Conservation (phyloP, 2,797 vertebrate species). For the Limosa lapponica region DNA sequence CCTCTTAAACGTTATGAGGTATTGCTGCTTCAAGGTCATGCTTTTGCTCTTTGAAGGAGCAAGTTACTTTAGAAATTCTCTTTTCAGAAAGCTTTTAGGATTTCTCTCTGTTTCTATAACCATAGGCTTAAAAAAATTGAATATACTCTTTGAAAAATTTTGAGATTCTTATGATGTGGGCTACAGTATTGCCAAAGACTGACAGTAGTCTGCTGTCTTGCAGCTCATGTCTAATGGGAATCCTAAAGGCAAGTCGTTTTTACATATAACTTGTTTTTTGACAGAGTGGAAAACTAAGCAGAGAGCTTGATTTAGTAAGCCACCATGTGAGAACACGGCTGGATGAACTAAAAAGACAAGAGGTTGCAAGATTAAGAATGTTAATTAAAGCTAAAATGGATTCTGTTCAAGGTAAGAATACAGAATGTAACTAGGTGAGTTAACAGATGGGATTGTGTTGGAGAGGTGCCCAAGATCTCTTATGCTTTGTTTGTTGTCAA, state of each 20-base stretch:
- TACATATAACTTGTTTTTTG: neutral
- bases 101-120: neutral
- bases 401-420: conserved; percentile 86
- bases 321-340: conserved; percentile 93
- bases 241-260: neutral
- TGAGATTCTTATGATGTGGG: neutral
- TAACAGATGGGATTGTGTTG: neutral
- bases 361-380: conserved; percentile 92
- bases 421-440: neutral
- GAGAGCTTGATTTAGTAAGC: conserved; percentile 96
- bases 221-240: neutral
- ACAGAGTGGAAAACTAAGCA: conserved; percentile 94
- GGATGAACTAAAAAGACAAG: conserved; percentile 96
- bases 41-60: neutral
- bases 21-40: neutral
- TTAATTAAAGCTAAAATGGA: conserved; percentile 97
- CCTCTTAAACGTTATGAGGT: neutral
- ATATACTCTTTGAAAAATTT: neutral
- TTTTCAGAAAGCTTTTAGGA: neutral
- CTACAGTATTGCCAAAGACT: neutral
- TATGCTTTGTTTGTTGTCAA: neutral
- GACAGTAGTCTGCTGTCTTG: neutral
- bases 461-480: neutral
- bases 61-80: neutral
- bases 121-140: neutral